Evolutionary conservation across 2,113 vertebrate species (phyloP), one percentile per base, ranked within the genome.

Genomic region (Chloropsis hardwickii): DNA sequence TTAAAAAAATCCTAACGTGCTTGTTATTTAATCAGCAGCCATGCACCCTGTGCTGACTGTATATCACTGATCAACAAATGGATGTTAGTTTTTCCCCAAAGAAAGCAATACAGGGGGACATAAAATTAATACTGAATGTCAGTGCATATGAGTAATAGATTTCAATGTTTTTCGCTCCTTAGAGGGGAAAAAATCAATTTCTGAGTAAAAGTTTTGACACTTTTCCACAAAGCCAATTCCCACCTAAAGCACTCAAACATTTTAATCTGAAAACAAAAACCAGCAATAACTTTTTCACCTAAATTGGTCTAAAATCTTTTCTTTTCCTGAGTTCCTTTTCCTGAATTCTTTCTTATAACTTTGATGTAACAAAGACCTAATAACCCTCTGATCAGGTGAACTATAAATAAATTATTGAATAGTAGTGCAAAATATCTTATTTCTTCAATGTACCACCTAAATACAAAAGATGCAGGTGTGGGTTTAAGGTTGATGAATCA

Each of bases 71-170:
- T 90, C 86, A 93, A 94, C 64, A 92, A 96, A 67, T 74, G 60
- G 56, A 77, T 83, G 48, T 60, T 88, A 80, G 45, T 31, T 93
- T 96, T 90, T n/a, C 76, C 73, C 76, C 67, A 28, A 94, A 92
- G 67, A 96, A 90, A 91, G 67, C 50, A 94, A 94, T 87, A 87
- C 28, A 54, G 13, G 27, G 23, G 42, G 53, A 80, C 47, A 73
- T 78, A 90, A 96, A 94, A 88, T 79, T 86, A 94, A 95, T 93
- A 90, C 66, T 70, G 72, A 92, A 81, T 70, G n/a, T 81, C 76
- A 95, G 37, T n/a, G 40, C 24, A 56, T 77, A 51, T 60, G 56
- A 94, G 67, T 90, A 93, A 91, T 78, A 88, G 71, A 83, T 93
- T 94, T 73, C 48, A 77, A 93, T 51, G 79, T 2, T 82, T 95